phyloP scores from a whole-genome alignment of 1,140 invertebrate genomes.

The Venturia canescens region DNA sequence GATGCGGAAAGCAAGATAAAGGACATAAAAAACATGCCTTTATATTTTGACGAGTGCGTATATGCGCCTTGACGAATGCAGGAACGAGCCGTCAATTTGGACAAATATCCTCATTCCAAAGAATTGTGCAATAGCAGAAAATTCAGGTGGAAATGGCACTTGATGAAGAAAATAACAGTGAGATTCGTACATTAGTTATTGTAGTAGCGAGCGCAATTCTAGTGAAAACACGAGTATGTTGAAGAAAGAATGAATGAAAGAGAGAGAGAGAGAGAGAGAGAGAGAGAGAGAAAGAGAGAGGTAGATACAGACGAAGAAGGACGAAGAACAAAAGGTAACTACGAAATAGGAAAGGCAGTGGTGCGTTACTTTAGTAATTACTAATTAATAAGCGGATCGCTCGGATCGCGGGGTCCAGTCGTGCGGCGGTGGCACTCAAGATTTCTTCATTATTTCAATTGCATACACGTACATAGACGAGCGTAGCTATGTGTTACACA shows the following conservation, averaged over 20 bases:
- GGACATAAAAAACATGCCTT: neutral
- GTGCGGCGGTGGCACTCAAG: conserved; percentile 40
- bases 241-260: neutral
- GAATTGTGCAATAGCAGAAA: conserved; percentile 26
- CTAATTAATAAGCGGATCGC: conserved; percentile 60
- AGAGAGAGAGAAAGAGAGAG: neutral
- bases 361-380: conserved; percentile 70
- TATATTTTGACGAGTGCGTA: neutral
- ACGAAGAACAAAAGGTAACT: conserved; percentile 49
- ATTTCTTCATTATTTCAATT: conserved; percentile 31
- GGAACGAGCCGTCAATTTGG: neutral
- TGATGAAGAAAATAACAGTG: neutral
- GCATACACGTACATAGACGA: too few relatives aligned
- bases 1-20: conserved; percentile 35
- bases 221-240: neutral
- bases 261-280: conserved; percentile 28
- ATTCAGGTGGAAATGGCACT: neutral
- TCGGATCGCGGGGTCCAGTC: conserved; percentile 46
- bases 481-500: too few relatives aligned
- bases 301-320: conserved; percentile 37
- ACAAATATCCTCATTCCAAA: neutral
- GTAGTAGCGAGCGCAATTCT: too few relatives aligned
- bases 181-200: too few relatives aligned
- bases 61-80: neutral
- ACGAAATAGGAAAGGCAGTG: conserved; percentile 72